These are phyloP conservation scores for Periophthalmodon schlosseri DNA, from an alignment of 2,113 vertebrate genomes.

Conservation along the genomic window DNA sequence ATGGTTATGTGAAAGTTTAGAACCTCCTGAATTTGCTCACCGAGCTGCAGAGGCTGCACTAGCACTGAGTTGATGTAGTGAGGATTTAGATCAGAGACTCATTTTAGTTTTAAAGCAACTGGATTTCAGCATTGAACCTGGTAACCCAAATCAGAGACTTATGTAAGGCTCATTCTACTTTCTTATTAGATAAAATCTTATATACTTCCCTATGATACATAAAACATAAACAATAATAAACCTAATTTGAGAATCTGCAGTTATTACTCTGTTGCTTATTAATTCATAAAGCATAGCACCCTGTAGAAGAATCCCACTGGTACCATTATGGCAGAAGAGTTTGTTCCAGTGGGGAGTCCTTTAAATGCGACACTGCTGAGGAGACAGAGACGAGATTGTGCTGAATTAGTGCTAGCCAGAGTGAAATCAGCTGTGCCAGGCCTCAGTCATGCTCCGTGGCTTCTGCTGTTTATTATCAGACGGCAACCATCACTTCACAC, in stretches of 20 bases:
- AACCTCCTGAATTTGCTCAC: too few species aligned
- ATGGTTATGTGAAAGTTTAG: too few species aligned
- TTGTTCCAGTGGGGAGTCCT: slow-evolving; percentile 17
- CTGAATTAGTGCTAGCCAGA: slow-evolving; percentile 57
- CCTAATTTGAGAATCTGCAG: not conserved
- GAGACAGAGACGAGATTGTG: slow-evolving; percentile 23
- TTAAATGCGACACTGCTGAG: slow-evolving; percentile 26
- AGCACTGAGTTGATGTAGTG: too few species aligned
- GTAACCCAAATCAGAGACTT: too few species aligned
- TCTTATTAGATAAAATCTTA: too few species aligned
- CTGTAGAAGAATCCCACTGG: slow-evolving; percentile 8
- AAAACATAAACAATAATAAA: not conserved
- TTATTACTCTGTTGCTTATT: not conserved
- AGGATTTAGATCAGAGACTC: too few species aligned
- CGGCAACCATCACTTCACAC: slow-evolving; percentile 44
- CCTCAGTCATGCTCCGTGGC: slow-evolving; percentile 67
- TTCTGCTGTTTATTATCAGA: slow-evolving; percentile 68
- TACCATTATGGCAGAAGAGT: slow-evolving; percentile 23
- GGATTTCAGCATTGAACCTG: too few species aligned
- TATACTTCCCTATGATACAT: not conserved
- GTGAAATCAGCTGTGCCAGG: slow-evolving; percentile 49
- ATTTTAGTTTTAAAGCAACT: too few species aligned
- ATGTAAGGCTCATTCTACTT: too few species aligned
- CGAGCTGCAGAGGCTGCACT: too few species aligned
- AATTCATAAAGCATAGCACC: not conserved